Evolutionary conservation across 2,888 invertebrate species (phyloP).

Genomic region (Coenonympha glycerion): DNA sequence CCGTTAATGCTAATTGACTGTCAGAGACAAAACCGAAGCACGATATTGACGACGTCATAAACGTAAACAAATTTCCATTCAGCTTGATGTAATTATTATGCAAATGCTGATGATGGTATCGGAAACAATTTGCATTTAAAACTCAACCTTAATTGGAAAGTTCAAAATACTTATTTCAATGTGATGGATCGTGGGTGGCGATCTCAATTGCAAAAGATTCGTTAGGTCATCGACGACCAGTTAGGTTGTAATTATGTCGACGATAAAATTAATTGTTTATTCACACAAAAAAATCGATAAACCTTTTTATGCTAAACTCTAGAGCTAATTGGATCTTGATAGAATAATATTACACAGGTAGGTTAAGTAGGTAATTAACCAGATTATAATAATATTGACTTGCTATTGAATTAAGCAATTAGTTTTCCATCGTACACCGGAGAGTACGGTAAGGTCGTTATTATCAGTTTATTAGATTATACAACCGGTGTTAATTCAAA

Average conservation of each 20-base stretch:
- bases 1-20: conserved; percentile 20
- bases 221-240: no score
- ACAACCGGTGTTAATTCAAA: neutral
- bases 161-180: neutral
- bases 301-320: neutral
- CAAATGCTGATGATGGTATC: neutral
- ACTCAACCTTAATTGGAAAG: neutral
- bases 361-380: neutral
- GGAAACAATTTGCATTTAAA: conserved; percentile 3
- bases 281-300: neutral
- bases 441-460: neutral
- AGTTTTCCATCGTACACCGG: neutral
- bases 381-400: neutral
- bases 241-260: no score
- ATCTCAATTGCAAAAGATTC: no score
- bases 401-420: neutral
- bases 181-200: no score
- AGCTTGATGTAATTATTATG: conserved; percentile 7
- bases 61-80: conserved; percentile 11
- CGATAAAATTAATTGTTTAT: no score
- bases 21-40: conserved; percentile 14
- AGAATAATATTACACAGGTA: no score
- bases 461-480: neutral
- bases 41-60: conserved; percentile 13
- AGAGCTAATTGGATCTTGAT: no score